phyloP scores from a whole-genome alignment of 2,888 invertebrate genomes.

The Andrena praecox region DNA sequence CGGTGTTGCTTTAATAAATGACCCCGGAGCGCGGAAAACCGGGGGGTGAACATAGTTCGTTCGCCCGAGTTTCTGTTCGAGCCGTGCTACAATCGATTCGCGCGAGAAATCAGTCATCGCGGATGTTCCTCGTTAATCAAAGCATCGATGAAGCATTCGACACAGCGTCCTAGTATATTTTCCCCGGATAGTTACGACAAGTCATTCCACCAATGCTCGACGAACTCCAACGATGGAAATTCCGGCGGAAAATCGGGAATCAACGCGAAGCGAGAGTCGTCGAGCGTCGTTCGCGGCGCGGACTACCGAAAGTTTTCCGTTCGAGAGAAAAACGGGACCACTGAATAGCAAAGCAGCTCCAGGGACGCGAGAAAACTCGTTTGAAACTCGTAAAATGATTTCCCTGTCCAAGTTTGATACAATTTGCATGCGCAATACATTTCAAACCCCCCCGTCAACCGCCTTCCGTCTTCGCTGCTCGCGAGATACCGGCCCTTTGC shows the following conservation, averaged over 20 bases:
- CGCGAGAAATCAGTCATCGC: conserved; percentile 26
- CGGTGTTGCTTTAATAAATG: conserved; percentile 60
- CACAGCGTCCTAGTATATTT: neutral
- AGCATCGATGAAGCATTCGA: conserved; percentile 4
- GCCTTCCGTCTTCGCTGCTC: conserved; percentile 18
- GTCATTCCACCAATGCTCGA: neutral
- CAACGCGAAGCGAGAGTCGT: neutral
- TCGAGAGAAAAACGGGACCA: neutral
- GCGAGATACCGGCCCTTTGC: neutral
- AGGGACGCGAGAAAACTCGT: conserved; percentile 48
- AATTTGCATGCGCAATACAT: conserved; percentile 53
- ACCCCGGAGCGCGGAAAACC: conserved; percentile 8
- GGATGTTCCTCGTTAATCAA: conserved; percentile 14
- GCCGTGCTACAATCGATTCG: conserved; percentile 24
- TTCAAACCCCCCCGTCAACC: neutral
- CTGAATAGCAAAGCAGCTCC: conserved; percentile 55
- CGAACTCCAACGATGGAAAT: neutral
- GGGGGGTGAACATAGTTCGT: conserved; percentile 18
- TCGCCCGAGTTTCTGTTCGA: conserved; percentile 14
- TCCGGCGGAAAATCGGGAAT: neutral
- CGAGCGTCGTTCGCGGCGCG: conserved; percentile 3
- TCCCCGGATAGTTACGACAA: neutral
- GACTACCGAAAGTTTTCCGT: conserved; percentile 4
- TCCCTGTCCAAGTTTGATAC: conserved; percentile 50
- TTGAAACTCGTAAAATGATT: conserved; percentile 56